Evolutionary conservation across 1,140 invertebrate genomes (phyloP).

Genomic region (Drosophila kikkawai): DNA sequence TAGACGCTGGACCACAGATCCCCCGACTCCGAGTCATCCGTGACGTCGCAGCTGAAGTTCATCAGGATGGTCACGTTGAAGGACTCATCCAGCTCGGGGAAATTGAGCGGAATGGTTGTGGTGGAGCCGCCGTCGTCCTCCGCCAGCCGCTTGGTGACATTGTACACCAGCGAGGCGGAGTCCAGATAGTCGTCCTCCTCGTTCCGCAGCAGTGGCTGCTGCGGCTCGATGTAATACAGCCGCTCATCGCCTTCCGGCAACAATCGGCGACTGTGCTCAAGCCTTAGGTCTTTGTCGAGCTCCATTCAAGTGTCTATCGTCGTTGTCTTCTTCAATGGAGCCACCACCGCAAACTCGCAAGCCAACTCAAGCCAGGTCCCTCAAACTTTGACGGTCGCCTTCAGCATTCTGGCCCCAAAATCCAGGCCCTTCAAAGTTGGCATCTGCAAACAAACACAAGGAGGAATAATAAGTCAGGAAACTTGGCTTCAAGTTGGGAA

Average conservation of each 20-base stretch:
- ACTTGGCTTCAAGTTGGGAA: background rate
- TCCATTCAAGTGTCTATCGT: constrained; percentile 59
- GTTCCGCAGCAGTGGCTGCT: constrained; percentile 56
- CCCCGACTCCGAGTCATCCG: constrained; percentile 48
- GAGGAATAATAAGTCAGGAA: background rate
- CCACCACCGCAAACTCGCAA: constrained; percentile 25
- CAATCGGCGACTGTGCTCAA: constrained; percentile 32
- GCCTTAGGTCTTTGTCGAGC: constrained; percentile 45
- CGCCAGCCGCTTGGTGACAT: constrained; percentile 30
- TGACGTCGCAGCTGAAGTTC: constrained; percentile 64
- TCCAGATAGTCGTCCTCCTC: constrained; percentile 64
- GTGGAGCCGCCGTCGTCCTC: constrained; percentile 9
- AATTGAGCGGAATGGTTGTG: constrained; percentile 16
- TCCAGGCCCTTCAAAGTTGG: constrained; percentile 27
- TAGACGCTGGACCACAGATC: constrained; percentile 83
- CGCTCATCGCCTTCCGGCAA: constrained; percentile 41
- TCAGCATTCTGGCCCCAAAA: constrained; percentile 30
- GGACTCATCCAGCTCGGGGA: constrained; percentile 16
- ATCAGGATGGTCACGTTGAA: constrained; percentile 64
- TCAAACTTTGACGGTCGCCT: constrained; percentile 30
- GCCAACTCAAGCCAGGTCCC: constrained; percentile 20
- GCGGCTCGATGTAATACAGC: constrained; percentile 64
- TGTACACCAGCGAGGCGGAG: constrained; percentile 48
- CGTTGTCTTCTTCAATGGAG: background rate
- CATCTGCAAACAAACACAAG: constrained; percentile 40